Evolutionary conservation across 1,140 invertebrate genomes (phyloP), one percentile per base, ranked within the genome.

Genomic region (Vanessa atalanta): DNA sequence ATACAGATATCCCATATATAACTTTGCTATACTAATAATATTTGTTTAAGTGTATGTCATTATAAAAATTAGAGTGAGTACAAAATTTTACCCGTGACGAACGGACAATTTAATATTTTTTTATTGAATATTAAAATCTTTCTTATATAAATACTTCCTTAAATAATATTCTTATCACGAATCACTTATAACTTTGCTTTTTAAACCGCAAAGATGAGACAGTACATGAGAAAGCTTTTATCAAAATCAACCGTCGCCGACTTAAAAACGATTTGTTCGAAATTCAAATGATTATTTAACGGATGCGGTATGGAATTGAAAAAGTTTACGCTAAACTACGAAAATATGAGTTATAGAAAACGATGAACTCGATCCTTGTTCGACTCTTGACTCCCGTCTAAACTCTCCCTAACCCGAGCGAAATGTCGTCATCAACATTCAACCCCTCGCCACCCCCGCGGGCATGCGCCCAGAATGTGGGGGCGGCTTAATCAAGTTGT

Each of bases 381-480:
- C 73, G 73, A 73, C 75, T 76, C 77, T 71, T 65, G 72, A 72
- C 75, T 78, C 76, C 61, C 79, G 77, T 78, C 79, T 79, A 79
- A 76, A 76, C 80, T 79, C 83, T 79, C 83, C 80, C 79, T 79
- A 89, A 85, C 82, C 80, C 82, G 79, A 85, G 77, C 83, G 78
- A 90, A 82, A 88, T 88, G 86, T 91, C 87, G 87, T 91, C 87
- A 91, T 88, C 85, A 88, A 88, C 83, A 82, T 86, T 79, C 79
- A 79, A 83, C 80, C 76, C 79, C 78, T n/a, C 67, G 69, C 75
- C 77, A 75, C 77, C 73, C 78, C 76, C 71, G 68, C 78, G 82
- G 80, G 79, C 89, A 88, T 89, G 85, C 88, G 89, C 86, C 72
- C 82, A 51, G 78, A 70, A 77, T 78, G 63, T 67, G 72, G 66